Evolutionary conservation across 2,113 vertebrate genomes (phyloP).

Genomic region (Bucco capensis): DNA sequence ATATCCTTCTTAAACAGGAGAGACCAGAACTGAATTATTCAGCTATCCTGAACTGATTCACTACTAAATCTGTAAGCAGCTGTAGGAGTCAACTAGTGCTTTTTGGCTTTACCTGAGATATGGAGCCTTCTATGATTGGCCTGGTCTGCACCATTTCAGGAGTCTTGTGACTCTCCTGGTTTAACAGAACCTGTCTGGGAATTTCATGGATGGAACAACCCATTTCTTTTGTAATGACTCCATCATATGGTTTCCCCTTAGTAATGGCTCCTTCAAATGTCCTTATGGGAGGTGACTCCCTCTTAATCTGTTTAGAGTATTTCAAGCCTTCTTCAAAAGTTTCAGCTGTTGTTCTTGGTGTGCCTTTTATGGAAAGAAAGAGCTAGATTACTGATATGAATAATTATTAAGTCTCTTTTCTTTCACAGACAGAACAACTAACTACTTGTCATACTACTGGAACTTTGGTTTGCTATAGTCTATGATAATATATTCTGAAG

Average conservation of each 20-base stretch:
- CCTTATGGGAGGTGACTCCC: conserved; percentile 90
- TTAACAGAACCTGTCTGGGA: conserved; percentile 87
- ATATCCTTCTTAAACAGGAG: no score
- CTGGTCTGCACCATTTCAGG: conserved; percentile 84
- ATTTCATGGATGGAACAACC: conserved; percentile 98
- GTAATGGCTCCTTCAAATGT: conserved; percentile 92
- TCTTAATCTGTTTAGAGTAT: conserved; percentile 94
- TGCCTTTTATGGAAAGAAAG: conserved; percentile 75
- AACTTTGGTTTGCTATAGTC: neutral
- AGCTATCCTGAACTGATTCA: neutral
- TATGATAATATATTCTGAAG: neutral
- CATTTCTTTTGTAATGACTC: conserved; percentile 95
- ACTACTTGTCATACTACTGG: neutral
- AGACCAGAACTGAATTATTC: no score
- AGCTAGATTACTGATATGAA: neutral
- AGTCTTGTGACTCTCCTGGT: conserved; percentile 89
- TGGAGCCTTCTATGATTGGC: conserved; percentile 86
- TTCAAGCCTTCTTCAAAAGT: conserved; percentile 91
- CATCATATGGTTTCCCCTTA: conserved; percentile 95
- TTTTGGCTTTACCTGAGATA: conserved; percentile 83
- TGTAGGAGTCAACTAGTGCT: neutral
- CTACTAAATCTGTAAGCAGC: neutral
- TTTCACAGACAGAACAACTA: neutral
- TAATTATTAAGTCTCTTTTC: neutral
- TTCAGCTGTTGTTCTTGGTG: conserved; percentile 88